A percentile compares a stretch with the other conserved stretches of the same genome.
These are phyloP conservation scores for Decapterus maruadsi DNA, from an alignment of 2,797 vertebrate genomes.

Conservation along the genomic window DNA sequence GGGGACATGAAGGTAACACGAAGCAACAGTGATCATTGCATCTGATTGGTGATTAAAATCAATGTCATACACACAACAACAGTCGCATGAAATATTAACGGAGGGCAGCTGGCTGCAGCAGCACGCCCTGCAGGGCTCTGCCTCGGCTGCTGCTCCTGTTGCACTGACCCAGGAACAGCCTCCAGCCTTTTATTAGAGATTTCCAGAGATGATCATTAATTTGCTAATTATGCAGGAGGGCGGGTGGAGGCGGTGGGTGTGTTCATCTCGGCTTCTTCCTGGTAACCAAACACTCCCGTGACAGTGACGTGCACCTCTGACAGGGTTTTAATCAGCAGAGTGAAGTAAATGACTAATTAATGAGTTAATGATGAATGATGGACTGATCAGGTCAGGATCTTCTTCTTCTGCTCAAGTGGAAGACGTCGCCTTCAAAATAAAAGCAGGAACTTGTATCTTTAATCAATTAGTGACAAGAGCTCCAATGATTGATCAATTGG, in stretches of 20 bases:
- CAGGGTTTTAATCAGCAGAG: too few relatives aligned
- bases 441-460: too few relatives aligned
- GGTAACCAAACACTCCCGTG: background rate
- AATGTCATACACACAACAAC: background rate
- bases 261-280: background rate
- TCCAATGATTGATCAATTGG: too few relatives aligned
- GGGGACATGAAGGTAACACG: constrained; percentile 95
- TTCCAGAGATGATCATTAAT: constrained; percentile 42
- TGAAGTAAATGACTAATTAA: too few relatives aligned
- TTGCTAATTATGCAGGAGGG: constrained; percentile 17
- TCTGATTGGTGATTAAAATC: background rate
- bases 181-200: constrained; percentile 6
- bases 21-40: background rate
- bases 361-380: too few relatives aligned
- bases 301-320: background rate
- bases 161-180: background rate
- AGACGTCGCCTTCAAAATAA: too few relatives aligned
- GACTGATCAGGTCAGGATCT: too few relatives aligned
- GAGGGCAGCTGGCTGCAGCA: background rate
- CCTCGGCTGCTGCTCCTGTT: background rate
- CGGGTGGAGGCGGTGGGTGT: background rate
- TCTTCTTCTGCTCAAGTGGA: too few relatives aligned
- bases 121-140: background rate
- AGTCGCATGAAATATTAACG: background rate
- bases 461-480: too few relatives aligned